Evolutionary conservation across 2,888 invertebrate species (phyloP).

Genomic region (Lepidocyrtinus sp.): DNA sequence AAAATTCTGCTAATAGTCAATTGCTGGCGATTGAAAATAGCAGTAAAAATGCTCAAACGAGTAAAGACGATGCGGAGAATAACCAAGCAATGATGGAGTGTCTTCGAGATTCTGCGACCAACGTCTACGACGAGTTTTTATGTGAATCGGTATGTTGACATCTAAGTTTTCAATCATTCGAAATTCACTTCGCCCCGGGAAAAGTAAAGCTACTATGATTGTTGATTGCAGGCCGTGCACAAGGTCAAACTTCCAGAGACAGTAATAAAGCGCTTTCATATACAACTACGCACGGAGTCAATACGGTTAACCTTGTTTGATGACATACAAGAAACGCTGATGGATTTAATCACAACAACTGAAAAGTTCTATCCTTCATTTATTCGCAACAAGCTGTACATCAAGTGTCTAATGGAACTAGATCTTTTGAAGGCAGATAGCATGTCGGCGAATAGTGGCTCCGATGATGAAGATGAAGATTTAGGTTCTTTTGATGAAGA

Average conservation of each 20-base stretch:
- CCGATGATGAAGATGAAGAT: constrained; percentile 75
- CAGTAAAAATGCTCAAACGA: constrained; percentile 35
- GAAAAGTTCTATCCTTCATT: constrained; percentile 79
- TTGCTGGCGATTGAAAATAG: constrained; percentile 75
- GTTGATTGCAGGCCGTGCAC: constrained; percentile 75
- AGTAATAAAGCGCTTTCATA: constrained; percentile 77
- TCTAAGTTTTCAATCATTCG: neutral
- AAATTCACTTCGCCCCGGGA: neutral
- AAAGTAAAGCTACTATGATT: constrained; percentile 2
- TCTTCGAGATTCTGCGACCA: constrained; percentile 77
- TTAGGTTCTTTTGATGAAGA: constrained; percentile 76
- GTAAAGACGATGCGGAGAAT: constrained; percentile 63
- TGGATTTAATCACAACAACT: constrained; percentile 77
- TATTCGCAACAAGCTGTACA: constrained; percentile 79
- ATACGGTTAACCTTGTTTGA: constrained; percentile 87
- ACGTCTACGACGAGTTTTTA: constrained; percentile 84
- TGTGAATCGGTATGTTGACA: constrained; percentile 77
- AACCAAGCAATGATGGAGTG: constrained; percentile 71
- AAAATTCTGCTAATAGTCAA: constrained; percentile 82
- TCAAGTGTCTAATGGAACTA: constrained; percentile 81
- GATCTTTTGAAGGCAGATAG: constrained; percentile 78
- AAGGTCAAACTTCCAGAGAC: constrained; percentile 78
- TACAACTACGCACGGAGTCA: constrained; percentile 78
- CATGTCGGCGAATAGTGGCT: constrained; percentile 53
- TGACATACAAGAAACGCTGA: constrained; percentile 82